These are phyloP conservation scores for Hirtodrosophila cameraria DNA, from an alignment of 2,888 invertebrate species.

Conservation along the genomic window DNA sequence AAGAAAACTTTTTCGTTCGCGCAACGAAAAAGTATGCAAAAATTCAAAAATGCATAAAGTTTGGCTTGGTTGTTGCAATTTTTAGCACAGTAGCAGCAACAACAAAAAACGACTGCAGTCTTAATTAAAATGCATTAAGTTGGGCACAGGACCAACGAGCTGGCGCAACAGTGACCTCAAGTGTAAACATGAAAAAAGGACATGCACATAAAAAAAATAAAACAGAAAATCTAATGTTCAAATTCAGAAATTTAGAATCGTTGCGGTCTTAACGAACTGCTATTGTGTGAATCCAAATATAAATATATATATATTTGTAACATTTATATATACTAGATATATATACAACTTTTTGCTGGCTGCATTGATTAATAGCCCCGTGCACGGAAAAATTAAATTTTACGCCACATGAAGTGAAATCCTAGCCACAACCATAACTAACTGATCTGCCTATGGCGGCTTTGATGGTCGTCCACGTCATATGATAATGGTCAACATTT, in stretches of 20 bases:
- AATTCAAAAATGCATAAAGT: constrained; percentile 59
- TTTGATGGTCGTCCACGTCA: constrained; percentile 36
- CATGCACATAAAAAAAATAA: constrained; percentile 19
- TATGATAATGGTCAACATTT: constrained; percentile 60
- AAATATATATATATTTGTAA: too few relatives aligned
- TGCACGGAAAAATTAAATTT: constrained; percentile 55
- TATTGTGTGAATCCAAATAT: constrained; percentile 32
- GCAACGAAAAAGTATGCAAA: constrained; percentile 57
- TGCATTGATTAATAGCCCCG: constrained; percentile 56
- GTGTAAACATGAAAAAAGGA: constrained; percentile 53
- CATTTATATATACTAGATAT: not conserved
- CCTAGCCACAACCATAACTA: constrained; percentile 43
- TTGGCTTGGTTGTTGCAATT: constrained; percentile 36
- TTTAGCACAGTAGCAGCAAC: constrained; percentile 11
- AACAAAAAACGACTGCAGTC: constrained; percentile 31
- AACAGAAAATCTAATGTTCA: constrained; percentile 38
- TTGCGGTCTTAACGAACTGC: constrained; percentile 30
- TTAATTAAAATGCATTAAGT: constrained; percentile 70
- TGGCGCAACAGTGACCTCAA: constrained; percentile 60
- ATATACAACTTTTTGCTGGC: constrained; percentile 7
- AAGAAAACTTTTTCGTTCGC: too few relatives aligned
- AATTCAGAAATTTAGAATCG: constrained; percentile 46
- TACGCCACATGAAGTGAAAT: constrained; percentile 42
- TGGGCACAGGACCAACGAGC: constrained; percentile 18
- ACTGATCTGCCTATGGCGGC: constrained; percentile 32